Conservation (phyloP, 2,797 vertebrate genomes). For the Glossophaga mutica region DNA sequence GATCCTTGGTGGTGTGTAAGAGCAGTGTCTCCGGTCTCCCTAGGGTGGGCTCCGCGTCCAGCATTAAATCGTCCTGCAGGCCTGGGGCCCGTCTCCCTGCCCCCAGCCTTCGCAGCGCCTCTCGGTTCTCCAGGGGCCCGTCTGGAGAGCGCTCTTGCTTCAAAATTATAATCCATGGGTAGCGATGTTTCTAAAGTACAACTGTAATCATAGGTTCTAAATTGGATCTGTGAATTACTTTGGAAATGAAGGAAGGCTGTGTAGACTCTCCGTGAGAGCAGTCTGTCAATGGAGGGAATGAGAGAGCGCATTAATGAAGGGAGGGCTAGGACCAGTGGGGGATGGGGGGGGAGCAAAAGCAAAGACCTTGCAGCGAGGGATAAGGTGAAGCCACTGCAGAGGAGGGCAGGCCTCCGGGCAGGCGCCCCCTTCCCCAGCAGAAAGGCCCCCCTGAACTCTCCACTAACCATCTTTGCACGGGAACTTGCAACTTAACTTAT, state of each 20-base stretch:
- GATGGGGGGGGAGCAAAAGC: background rate
- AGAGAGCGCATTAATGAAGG: accelerated
- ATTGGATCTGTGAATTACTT: background rate
- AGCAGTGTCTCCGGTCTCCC: background rate
- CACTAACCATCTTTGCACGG: background rate
- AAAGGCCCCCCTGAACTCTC: background rate
- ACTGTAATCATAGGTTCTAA: background rate
- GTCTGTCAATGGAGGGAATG: background rate
- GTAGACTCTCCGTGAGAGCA: accelerated
- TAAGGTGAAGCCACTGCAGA: accelerated
- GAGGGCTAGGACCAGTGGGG: accelerated
- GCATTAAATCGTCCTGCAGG: accelerated
- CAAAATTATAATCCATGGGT: background rate
- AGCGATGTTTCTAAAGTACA: background rate
- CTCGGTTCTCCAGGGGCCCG: background rate
- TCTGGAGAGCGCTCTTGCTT: background rate
- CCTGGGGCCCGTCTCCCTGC: background rate
- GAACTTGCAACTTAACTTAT: background rate
- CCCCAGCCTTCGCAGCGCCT: background rate
- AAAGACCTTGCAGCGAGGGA: background rate
- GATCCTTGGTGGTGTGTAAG: accelerated
- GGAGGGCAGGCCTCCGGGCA: background rate
- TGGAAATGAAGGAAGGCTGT: background rate
- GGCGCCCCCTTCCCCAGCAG: background rate
- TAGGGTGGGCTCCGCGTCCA: background rate